Base-by-base conservation (phyloP, 2,888 invertebrate species). In the Chymomyza caudatula region DNA sequence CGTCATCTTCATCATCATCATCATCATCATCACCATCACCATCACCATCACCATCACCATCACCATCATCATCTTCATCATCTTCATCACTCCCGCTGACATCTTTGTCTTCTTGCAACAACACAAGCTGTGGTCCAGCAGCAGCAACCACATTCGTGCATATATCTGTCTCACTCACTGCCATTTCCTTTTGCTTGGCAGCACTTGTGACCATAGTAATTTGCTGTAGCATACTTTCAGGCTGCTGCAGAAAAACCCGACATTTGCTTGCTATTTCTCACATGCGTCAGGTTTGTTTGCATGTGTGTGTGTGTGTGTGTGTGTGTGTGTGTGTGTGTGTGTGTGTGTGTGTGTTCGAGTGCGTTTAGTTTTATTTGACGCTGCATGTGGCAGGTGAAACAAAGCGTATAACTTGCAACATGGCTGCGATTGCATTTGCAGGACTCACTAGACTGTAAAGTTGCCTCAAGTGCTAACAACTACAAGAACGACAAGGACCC, bases 141-240 rank as follows among this genome's bases (percentile, higher is more conserved):
- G 29, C 29, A 11, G 11, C 29, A 37, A 11, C 29, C 8, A 37
- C 29, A 37, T 37, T 37, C 11, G 11, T 37, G 29, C 29, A 11
- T 37, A 25, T 37, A 19, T 47, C 47, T 6, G 13, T 42, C 23
- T 23, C 11, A n/a, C 47, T 29, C 29, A n/a, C 25, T 15, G 29
- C 15, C 52, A 52, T 25, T 64, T 47, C 44, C 54, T 52, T 64
- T 56, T 63, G 68, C 52, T 70, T 70, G 70, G 66, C 70, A 66
- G 70, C 70, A 67, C 66, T 67, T 67, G 60, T 61, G 56, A 49
- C 51, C 42, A 67, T 60, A 44, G 51, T 43, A 55, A 44, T 57
- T 52, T 51, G 29, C 55, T 49, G 44, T 57, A 60, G 70, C 70
- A 70, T 70, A 57, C 62, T 66, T 52, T n/a, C 71, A 70, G 71